Conservation (phyloP, 2,797 vertebrate species). For the Peromyscus melanophrys region DNA sequence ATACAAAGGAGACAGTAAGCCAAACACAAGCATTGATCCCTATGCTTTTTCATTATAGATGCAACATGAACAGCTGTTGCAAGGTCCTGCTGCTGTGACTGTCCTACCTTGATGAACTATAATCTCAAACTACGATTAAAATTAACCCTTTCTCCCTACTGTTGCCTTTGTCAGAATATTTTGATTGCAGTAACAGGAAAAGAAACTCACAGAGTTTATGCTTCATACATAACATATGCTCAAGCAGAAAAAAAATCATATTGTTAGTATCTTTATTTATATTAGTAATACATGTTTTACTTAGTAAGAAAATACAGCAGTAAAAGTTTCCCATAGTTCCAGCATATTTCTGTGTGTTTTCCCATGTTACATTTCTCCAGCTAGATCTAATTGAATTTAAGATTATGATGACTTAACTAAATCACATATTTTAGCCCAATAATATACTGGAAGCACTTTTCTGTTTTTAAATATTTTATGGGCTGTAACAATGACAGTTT, state of each 20-base stretch:
- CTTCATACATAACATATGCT: background rate
- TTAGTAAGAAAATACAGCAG: background rate
- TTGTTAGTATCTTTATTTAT: background rate
- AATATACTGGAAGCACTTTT: background rate
- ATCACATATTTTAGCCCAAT: conserved; percentile 6
- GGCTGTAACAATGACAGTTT: background rate
- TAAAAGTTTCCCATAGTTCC: background rate
- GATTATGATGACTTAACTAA: conserved; percentile 5
- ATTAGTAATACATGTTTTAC: background rate
- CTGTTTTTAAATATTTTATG: conserved; percentile 46
- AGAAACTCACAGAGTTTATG: background rate
- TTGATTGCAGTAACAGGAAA: background rate
- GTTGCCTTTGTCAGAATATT: background rate
- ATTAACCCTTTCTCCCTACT: background rate
- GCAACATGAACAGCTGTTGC: too few relatives aligned
- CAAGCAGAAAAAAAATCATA: background rate
- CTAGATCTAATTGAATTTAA: background rate
- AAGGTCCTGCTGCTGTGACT: background rate
- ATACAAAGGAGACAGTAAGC: background rate
- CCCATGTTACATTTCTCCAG: background rate
- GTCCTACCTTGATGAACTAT: background rate
- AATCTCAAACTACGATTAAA: background rate
- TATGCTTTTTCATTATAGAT: background rate
- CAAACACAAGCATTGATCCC: background rate
- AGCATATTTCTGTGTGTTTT: background rate